Evolutionary conservation across 1,140 invertebrate genomes (phyloP).

Genomic region (Conus ventricosus): DNA sequence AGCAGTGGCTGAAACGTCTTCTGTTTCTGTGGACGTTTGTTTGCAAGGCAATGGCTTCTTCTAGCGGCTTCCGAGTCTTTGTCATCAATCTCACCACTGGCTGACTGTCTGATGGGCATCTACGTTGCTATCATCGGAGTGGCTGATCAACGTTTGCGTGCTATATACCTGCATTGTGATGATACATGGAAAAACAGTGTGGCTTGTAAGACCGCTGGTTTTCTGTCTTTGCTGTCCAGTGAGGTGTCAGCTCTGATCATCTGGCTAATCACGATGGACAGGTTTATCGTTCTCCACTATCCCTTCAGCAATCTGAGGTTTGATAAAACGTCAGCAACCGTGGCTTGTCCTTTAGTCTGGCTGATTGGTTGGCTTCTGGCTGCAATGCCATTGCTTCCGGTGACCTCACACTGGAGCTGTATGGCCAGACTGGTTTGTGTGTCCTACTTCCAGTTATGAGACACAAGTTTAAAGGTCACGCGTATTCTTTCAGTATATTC

Average conservation of each 20-base stretch:
- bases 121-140: neutral
- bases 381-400: too few species aligned
- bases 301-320: neutral
- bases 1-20: too few species aligned
- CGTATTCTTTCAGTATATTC: too few species aligned
- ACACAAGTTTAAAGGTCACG: too few species aligned
- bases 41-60: too few species aligned
- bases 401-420: too few species aligned
- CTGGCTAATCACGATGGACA: neutral
- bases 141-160: neutral
- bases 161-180: neutral
- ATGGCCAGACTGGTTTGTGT: too few species aligned
- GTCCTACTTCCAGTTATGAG: too few species aligned
- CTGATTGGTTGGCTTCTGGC: neutral
- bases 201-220: neutral
- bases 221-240: slow-evolving; percentile 7
- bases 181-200: neutral
- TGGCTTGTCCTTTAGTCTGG: neutral
- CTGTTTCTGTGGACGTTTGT: too few species aligned
- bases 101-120: neutral
- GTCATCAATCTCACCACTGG: neutral
- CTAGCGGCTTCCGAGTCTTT: neutral
- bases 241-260: neutral
- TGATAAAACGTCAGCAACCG: neutral
- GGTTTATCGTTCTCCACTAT: neutral